phyloP scores from a whole-genome alignment of 2,888 invertebrate genomes.

The Macroteleia sp. region DNA sequence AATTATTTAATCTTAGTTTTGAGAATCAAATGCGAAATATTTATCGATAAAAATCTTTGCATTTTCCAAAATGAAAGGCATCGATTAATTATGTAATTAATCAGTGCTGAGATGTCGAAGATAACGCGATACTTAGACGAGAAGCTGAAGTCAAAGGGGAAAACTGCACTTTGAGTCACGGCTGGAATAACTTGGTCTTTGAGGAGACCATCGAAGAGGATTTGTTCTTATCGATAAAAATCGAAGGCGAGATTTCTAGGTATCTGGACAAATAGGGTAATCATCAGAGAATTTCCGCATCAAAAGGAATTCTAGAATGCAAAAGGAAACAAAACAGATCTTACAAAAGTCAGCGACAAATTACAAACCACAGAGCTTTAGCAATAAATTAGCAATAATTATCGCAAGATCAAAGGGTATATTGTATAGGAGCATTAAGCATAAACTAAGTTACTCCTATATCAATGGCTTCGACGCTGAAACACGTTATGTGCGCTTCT shows the following conservation, averaged over 20 bases:
- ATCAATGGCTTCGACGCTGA: neutral
- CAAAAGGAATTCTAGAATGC: neutral
- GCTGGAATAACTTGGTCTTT: slow-evolving; percentile 6
- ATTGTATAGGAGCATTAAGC: slow-evolving; percentile 18
- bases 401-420: slow-evolving; percentile 17
- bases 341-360: neutral
- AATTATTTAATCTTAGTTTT: neutral
- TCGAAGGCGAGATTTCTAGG: slow-evolving; percentile 1
- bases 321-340: neutral
- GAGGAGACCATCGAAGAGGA: slow-evolving; percentile 1
- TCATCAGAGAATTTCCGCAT: neutral
- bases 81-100: neutral
- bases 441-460: slow-evolving; percentile 13
- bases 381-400: slow-evolving; percentile 29
- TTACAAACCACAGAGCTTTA: neutral
- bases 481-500: slow-evolving; percentile 9
- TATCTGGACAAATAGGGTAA: slow-evolving; percentile 1
- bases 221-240: slow-evolving; percentile 2
- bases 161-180: slow-evolving; percentile 3
- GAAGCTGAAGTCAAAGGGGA: slow-evolving; percentile 6
- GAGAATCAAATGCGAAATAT: neutral
- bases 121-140: neutral
- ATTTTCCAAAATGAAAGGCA: neutral
- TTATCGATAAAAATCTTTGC: too few species aligned
- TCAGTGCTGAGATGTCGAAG: neutral